Conservation (phyloP, 1,140 invertebrate genomes). For the Eriocheir sinensis region DNA sequence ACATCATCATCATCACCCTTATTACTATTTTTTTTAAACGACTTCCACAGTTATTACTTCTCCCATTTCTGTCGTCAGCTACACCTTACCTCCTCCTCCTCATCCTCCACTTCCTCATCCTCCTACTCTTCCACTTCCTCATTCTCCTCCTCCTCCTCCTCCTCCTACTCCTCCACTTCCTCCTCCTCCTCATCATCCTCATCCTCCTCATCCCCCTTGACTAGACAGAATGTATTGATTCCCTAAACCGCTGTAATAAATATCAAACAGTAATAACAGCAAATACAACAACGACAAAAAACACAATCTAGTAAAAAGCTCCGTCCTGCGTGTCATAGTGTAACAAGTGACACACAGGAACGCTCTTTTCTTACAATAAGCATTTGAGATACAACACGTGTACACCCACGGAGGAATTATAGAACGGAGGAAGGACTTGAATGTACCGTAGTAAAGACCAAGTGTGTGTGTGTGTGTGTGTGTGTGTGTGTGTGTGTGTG, state of each 20-base stretch:
- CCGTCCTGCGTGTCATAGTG: no score
- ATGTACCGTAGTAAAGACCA: not conserved
- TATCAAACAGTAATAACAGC: not conserved
- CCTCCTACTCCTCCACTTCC: not conserved
- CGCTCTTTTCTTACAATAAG: no score
- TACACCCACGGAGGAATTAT: no score
- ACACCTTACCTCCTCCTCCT: not conserved
- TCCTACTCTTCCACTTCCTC: not conserved
- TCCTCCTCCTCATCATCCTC: not conserved
- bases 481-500: constrained; percentile 46
- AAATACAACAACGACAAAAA: no score
- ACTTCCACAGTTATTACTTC: not conserved
- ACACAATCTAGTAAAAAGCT: no score
- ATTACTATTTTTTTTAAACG: not conserved
- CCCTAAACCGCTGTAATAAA: not conserved
- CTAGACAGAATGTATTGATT: not conserved
- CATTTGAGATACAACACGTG: no score
- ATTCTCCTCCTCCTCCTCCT: not conserved
- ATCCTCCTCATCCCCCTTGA: not conserved
- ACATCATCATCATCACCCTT: not conserved
- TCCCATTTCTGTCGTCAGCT: not conserved
- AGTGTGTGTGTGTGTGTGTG: constrained; percentile 34
- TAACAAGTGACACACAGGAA: no score
- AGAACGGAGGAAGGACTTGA: no score
- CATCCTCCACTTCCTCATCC: not conserved